phyloP scores from a whole-genome alignment of 1,140 invertebrate genomes.

The Cyclina sinensis region DNA sequence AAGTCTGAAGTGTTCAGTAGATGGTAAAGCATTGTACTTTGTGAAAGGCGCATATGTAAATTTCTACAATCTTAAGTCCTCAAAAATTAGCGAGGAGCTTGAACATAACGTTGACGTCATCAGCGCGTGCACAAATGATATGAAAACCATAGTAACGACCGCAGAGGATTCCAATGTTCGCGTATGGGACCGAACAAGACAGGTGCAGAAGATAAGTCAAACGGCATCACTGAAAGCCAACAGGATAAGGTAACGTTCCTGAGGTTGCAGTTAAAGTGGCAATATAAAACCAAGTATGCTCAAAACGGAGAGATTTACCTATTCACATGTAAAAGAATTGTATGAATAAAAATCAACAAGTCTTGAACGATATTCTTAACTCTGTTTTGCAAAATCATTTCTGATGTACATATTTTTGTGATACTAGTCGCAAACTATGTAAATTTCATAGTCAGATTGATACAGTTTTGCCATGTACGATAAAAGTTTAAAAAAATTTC shows the following conservation, averaged over 20 bases:
- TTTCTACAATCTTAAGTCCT: conserved; percentile 35
- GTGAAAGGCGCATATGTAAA: conserved; percentile 30
- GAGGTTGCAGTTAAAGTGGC: too few relatives aligned
- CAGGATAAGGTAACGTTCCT: conserved; percentile 52
- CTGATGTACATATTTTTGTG: too few relatives aligned
- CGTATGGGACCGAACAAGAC: conserved; percentile 59
- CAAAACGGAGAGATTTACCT: too few relatives aligned
- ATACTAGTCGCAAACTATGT: too few relatives aligned
- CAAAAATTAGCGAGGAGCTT: conserved; percentile 39
- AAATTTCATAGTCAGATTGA: too few relatives aligned
- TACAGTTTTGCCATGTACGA: too few relatives aligned
- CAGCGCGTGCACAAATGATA: conserved; percentile 32
- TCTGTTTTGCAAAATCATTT: too few relatives aligned
- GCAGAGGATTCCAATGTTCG: conserved; percentile 63
- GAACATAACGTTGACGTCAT: conserved; percentile 52
- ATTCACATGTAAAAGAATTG: too few relatives aligned
- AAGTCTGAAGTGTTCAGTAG: conserved; percentile 31
- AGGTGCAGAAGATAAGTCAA: conserved; percentile 50
- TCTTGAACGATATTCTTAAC: too few relatives aligned
- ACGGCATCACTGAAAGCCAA: conserved; percentile 20
- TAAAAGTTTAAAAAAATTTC: too few relatives aligned
- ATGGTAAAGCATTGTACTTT: conserved; percentile 50
- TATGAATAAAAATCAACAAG: too few relatives aligned
- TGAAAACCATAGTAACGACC: conserved; percentile 51
- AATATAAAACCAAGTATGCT: too few relatives aligned